Conservation (phyloP, 2,888 invertebrate species). For the Zonitis immaculata region DNA sequence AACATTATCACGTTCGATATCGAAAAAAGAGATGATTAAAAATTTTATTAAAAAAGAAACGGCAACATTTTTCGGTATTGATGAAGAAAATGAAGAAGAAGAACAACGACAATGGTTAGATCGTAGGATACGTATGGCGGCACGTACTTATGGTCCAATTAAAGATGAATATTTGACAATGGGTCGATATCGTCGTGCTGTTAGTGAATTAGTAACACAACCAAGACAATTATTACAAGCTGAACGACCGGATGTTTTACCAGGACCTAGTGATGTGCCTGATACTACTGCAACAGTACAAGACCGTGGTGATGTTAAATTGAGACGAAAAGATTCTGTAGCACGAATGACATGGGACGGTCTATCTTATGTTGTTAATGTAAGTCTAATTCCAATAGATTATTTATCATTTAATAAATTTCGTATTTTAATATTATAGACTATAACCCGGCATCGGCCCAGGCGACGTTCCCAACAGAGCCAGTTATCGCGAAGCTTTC, state of each 20-base stretch:
- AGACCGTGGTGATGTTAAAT: constrained; percentile 40
- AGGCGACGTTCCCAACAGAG: constrained; percentile 55
- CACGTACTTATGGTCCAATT: constrained; percentile 56
- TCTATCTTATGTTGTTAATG: constrained; percentile 72
- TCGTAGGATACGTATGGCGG: constrained; percentile 71
- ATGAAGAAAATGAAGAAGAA: constrained; percentile 69
- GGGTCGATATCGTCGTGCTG: constrained; percentile 24
- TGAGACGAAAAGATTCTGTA: constrained; percentile 72
- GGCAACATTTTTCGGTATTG: constrained; percentile 80
- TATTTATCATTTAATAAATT: too few relatives aligned
- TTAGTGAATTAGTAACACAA: constrained; percentile 28
- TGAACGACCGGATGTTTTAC: constrained; percentile 49
- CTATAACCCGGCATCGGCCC: constrained; percentile 59
- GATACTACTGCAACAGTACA: constrained; percentile 37
- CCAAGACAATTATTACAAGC: constrained; percentile 33
- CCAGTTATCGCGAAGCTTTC: constrained; percentile 72
- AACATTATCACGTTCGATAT: constrained; percentile 44
- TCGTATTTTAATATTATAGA: too few relatives aligned
- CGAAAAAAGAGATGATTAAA: constrained; percentile 50
- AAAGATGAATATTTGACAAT: constrained; percentile 50
- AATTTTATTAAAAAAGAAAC: constrained; percentile 74
- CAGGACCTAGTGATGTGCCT: constrained; percentile 46
- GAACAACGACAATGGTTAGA: constrained; percentile 75
- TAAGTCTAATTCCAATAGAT: too few relatives aligned
- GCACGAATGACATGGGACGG: constrained; percentile 77